Evolutionary conservation across 2,113 vertebrate species (phyloP).

Genomic region (Carlito syrichta): DNA sequence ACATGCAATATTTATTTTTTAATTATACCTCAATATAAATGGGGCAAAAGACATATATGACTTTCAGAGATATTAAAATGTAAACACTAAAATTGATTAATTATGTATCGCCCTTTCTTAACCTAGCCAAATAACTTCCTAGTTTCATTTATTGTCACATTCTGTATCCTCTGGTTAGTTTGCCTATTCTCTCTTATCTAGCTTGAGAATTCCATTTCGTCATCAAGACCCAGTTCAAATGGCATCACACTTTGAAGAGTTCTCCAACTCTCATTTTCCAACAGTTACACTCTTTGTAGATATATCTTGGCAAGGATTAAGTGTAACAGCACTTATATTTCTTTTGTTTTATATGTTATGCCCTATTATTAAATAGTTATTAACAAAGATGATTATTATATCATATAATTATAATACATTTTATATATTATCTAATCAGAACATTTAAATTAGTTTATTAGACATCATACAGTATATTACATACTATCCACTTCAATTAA

Average conservation of each 20-base stretch:
- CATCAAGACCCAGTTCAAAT: background rate
- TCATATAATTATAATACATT: background rate
- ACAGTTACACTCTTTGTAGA: background rate
- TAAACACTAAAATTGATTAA: conserved; percentile 14
- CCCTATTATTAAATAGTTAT: background rate
- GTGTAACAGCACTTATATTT: background rate
- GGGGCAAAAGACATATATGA: background rate
- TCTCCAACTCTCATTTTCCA: background rate
- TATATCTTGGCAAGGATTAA: background rate
- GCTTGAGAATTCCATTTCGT: background rate
- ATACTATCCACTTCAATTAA: background rate
- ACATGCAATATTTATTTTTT: background rate
- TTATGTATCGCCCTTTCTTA: background rate
- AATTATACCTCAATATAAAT: background rate
- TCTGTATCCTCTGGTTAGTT: background rate
- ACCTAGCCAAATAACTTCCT: background rate
- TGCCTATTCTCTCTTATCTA: background rate
- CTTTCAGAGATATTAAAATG: background rate
- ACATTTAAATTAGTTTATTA: background rate
- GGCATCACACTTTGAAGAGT: background rate
- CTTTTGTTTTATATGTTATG: background rate
- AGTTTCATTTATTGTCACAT: background rate
- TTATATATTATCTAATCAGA: background rate
- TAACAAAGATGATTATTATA: background rate
- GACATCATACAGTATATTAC: background rate